Conservation (phyloP, 2,888 invertebrate genomes). For the Tinea trinotella region DNA sequence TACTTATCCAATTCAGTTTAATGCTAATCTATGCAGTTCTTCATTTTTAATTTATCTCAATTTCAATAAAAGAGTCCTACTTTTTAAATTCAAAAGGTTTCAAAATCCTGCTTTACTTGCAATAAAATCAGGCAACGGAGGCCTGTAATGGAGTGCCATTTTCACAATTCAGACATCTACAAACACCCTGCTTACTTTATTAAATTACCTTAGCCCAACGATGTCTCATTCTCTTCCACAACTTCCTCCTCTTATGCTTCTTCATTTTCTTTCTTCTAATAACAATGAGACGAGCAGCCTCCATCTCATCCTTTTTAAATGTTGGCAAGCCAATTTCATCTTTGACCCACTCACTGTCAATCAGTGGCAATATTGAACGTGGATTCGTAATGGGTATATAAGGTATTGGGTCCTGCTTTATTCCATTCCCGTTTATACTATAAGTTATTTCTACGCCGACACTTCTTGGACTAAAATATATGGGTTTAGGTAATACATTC, state of each 20-base stretch:
- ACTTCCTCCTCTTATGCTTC: constrained; percentile 86
- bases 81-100: too few species aligned
- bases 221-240: constrained; percentile 84
- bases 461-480: constrained; percentile 42
- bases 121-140: too few species aligned
- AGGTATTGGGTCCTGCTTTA: constrained; percentile 47
- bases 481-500: constrained; percentile 22
- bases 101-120: too few species aligned
- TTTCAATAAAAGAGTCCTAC: too few species aligned
- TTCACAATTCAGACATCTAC: too few species aligned
- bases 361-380: constrained; percentile 51
- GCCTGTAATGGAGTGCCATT: too few species aligned
- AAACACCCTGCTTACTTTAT: too few species aligned
- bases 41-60: too few species aligned
- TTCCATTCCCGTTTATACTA: constrained; percentile 30
- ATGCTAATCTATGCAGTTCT: too few species aligned
- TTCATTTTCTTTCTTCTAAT: constrained; percentile 89
- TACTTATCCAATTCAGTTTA: too few species aligned
- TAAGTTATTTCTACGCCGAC: constrained; percentile 48
- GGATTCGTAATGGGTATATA: constrained; percentile 60
- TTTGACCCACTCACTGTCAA: constrained; percentile 46
- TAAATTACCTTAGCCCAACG: constrained; percentile 76
- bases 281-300: constrained; percentile 81
- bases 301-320: constrained; percentile 69
- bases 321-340: constrained; percentile 66